These are phyloP conservation scores for Burhinus oedicnemus DNA, from an alignment of 2,113 vertebrate genomes.

Conservation along the genomic window DNA sequence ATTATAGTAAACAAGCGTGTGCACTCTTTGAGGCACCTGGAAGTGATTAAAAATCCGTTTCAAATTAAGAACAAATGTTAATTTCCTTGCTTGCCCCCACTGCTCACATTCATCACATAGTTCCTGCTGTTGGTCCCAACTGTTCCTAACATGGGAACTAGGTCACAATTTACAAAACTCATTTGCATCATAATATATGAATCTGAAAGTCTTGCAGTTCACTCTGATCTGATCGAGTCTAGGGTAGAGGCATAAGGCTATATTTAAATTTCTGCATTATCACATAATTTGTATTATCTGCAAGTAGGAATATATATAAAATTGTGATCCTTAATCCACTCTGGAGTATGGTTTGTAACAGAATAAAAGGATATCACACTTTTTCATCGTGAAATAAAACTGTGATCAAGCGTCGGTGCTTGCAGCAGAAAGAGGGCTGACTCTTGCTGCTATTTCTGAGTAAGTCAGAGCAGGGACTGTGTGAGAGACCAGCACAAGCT, in stretches of 20 bases:
- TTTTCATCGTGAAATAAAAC: neutral
- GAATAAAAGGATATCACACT: neutral
- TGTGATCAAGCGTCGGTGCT: neutral
- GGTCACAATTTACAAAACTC: conserved; percentile 71
- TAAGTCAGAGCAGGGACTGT: neutral
- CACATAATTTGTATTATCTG: neutral
- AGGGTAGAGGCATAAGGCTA: neutral
- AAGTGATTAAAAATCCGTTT: conserved; percentile 62
- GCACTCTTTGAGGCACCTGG: conserved; percentile 33
- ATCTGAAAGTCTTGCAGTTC: conserved; percentile 5
- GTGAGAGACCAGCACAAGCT: neutral
- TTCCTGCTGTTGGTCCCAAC: conserved; percentile 49
- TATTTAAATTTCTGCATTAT: neutral
- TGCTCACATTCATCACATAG: neutral
- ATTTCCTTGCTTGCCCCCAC: conserved; percentile 8
- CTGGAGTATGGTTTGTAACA: neutral
- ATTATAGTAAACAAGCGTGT: conserved; percentile 28
- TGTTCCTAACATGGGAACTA: conserved; percentile 70
- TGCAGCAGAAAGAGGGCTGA: neutral
- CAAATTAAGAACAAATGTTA: conserved; percentile 47
- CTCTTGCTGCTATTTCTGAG: neutral
- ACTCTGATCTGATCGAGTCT: neutral
- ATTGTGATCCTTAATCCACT: neutral
- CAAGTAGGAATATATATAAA: neutral
- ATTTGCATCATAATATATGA: conserved; percentile 69